Evolutionary conservation across 2,888 invertebrate genomes (phyloP).

Genomic region (Chymomyza fuscimana): DNA sequence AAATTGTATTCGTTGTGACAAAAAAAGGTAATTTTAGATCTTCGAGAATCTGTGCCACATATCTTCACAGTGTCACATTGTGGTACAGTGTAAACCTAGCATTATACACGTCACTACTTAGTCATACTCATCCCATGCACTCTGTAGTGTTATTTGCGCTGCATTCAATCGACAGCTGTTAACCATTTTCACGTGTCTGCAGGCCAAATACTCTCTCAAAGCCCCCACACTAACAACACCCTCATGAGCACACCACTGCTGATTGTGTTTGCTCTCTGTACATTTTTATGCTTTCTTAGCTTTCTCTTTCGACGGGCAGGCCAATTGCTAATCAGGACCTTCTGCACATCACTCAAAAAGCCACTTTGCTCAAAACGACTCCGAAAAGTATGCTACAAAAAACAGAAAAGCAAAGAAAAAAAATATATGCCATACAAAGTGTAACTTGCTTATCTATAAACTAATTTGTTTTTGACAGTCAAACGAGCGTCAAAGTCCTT

Average conservation of each 20-base stretch:
- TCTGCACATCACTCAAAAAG: constrained; percentile 52
- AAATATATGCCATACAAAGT: constrained; percentile 43
- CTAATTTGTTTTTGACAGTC: constrained; percentile 60
- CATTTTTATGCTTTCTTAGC: background rate
- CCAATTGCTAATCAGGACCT: constrained; percentile 7
- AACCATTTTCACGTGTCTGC: constrained; percentile 65
- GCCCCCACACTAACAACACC: background rate
- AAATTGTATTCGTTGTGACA: no score
- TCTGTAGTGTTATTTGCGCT: constrained; percentile 40
- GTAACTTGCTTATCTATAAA: constrained; percentile 74
- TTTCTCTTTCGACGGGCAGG: background rate
- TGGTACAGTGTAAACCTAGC: constrained; percentile 4
- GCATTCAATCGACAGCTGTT: constrained; percentile 70
- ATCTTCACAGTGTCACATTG: no score
- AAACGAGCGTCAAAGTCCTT: constrained; percentile 7
- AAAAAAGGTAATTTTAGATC: no score
- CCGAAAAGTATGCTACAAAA: constrained; percentile 60
- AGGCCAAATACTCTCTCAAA: constrained; percentile 25
- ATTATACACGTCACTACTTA: background rate
- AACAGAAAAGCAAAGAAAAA: background rate
- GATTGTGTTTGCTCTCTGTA: constrained; percentile 60
- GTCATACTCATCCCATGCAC: constrained; percentile 27
- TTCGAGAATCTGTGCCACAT: no score
- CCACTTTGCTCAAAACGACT: constrained; percentile 57
- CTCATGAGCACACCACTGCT: constrained; percentile 2